Conservation (phyloP, 2,797 vertebrate genomes). For the Pseudotriccus pelzelni region DNA sequence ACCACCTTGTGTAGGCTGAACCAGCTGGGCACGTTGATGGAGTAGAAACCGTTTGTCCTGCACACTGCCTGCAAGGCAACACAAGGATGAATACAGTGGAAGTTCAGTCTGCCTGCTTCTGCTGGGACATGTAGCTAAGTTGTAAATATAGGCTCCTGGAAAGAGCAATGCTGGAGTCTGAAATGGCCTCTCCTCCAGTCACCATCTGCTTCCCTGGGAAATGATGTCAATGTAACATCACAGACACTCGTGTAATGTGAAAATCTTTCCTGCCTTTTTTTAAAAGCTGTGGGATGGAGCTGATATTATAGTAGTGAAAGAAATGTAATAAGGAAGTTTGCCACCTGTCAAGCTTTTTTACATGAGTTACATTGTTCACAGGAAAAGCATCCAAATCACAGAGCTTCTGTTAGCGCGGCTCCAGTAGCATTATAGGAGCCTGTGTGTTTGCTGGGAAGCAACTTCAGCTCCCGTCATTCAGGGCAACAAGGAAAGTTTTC, state of each 20-base stretch:
- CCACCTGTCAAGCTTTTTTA: not conserved
- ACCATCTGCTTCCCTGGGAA: constrained; percentile 13
- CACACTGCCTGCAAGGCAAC: constrained; percentile 87
- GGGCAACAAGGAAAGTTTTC: not conserved
- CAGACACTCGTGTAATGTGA: not conserved
- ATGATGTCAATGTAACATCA: not conserved
- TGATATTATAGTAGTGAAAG: not conserved
- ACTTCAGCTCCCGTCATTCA: not conserved
- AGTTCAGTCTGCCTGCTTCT: not conserved
- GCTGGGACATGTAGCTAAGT: not conserved
- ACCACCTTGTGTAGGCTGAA: constrained; percentile 87
- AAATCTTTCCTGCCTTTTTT: not conserved
- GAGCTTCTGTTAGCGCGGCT: not conserved
- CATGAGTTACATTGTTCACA: fast-evolving
- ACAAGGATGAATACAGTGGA: not conserved
- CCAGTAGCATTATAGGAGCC: not conserved
- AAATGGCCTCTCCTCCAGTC: not conserved
- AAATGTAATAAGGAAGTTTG: not conserved
- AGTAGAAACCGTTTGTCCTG: constrained; percentile 90
- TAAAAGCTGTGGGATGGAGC: not conserved
- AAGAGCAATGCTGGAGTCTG: not conserved
- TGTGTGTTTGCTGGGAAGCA: not conserved
- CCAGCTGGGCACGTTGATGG: constrained; percentile 90
- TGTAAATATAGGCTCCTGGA: not conserved
- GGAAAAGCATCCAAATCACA: not conserved